Conservation (phyloP, 2,888 invertebrate species). For the Xylophagus ater region DNA sequence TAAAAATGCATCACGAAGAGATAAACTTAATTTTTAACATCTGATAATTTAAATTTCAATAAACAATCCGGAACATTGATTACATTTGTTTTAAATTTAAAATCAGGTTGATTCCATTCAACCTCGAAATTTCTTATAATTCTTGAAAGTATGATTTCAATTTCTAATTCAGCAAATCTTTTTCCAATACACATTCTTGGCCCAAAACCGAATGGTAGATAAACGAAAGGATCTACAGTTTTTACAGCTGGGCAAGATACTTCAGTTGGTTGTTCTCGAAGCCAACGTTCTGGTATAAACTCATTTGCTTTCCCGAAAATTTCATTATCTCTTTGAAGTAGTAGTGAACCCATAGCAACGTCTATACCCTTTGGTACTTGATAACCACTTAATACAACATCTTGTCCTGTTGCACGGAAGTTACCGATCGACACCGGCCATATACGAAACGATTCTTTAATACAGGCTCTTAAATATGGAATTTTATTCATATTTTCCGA, state of each 20-base stretch:
- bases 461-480: slow-evolving; percentile 57
- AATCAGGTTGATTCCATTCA: slow-evolving; percentile 25
- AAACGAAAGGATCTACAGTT: slow-evolving; percentile 27
- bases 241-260: slow-evolving; percentile 22
- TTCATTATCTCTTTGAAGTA: slow-evolving; percentile 45
- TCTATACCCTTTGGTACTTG: slow-evolving; percentile 54
- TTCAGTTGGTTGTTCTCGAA: slow-evolving; percentile 27
- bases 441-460: slow-evolving; percentile 60
- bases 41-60: slow-evolving; percentile 31
- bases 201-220: slow-evolving; percentile 59
- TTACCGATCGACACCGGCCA: slow-evolving; percentile 51
- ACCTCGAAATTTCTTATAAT: slow-evolving; percentile 31
- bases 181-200: slow-evolving; percentile 59
- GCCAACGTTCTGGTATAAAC: slow-evolving; percentile 69
- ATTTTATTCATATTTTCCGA: slow-evolving; percentile 40
- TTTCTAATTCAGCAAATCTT: slow-evolving; percentile 62
- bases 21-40: slow-evolving; percentile 17
- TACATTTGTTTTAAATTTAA: slow-evolving; percentile 28
- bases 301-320: slow-evolving; percentile 50
- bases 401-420: slow-evolving; percentile 44
- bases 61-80: slow-evolving; percentile 34
- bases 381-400: slow-evolving; percentile 53
- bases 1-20: neutral
- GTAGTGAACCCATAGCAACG: slow-evolving; percentile 61
- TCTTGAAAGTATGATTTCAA: slow-evolving; percentile 44